Base-by-base conservation (phyloP, 2,888 invertebrate genomes). In the Cremastinae sp. region DNA sequence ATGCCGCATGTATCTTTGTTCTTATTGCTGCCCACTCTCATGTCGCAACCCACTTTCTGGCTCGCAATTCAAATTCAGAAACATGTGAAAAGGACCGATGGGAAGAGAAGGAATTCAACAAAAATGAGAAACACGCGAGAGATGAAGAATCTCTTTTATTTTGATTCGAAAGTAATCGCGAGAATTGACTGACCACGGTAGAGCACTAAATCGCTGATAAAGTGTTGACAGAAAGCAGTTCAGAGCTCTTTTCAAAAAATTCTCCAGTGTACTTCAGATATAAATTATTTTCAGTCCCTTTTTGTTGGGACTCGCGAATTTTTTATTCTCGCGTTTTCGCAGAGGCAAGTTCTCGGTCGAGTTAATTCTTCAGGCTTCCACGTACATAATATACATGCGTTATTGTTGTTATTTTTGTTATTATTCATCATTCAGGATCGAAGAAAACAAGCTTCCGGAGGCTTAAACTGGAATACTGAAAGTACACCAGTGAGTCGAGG, bases 41-140 rank as follows among this genome's bases (percentile, higher is more conserved):
- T 93, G 90, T 98, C 98, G 90, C 98, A 98, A 73, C 98, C 98
- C 65, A 98, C 96, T 86, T 94, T 93, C 98, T 98, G 92, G 38
- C 92, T 92, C 84, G 9, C 43, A 10, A 49, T 43, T 82, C 83
- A 83, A 61, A 72, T 72, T 56, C 68, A 61, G 54, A 53, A n/a
- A 28, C 45, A 53, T 47, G 22, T 28, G 20, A 22, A 53, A 66
- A 62, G 43, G 16, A 41, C 36, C 8, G 14, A 28, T 28, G 28
- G 5, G 5, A 28, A 28, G n/a, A 51, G 22, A 20, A 53, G 12
- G 82, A 74, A 62, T 45, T 72, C 47, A 54, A 76, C 75, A 51
- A 73, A 56, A 59, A 64, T 28, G 65, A 72, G n/a, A n/a, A n/a
- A n/a, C n/a, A 47, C 28, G 9, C 43, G 47, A 47, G 16, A 14